phyloP scores from a whole-genome alignment of 2,113 vertebrate genomes.

The Neopipo cinnamomea region DNA sequence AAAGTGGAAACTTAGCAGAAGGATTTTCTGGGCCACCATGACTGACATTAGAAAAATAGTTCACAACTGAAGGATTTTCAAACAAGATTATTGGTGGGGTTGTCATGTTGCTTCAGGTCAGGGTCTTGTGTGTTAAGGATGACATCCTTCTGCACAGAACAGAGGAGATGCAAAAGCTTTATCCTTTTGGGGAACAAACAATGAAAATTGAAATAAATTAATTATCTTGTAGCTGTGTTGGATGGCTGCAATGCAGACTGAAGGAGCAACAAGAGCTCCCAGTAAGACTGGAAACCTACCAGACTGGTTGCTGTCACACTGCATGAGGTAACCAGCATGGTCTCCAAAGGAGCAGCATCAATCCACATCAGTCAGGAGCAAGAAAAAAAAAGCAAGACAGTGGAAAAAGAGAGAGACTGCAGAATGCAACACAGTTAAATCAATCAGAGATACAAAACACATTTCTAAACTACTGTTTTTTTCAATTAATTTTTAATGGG shows the following conservation, averaged over 20 bases:
- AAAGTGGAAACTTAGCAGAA: background rate
- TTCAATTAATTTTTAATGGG: background rate
- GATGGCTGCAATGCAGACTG: background rate
- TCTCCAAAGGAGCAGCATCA: background rate
- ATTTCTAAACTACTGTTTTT: background rate
- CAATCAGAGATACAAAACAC: background rate
- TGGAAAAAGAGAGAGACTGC: background rate
- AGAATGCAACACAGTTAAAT: background rate
- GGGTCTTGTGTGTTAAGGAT: background rate
- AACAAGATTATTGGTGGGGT: background rate
- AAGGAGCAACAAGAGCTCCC: background rate
- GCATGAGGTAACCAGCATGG: background rate
- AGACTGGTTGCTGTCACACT: background rate
- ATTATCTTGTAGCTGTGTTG: background rate
- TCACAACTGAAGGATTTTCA: background rate
- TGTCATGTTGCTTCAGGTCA: background rate
- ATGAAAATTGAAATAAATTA: background rate
- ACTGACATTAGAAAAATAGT: background rate
- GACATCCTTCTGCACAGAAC: rapidly evolving
- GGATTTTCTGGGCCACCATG: background rate
- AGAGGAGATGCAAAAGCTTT: background rate
- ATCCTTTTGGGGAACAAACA: background rate
- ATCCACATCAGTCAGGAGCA: background rate
- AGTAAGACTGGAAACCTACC: background rate
- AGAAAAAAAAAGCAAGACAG: background rate